Conservation (phyloP, 2,888 invertebrate species). For the Cheilosia vernalis region DNA sequence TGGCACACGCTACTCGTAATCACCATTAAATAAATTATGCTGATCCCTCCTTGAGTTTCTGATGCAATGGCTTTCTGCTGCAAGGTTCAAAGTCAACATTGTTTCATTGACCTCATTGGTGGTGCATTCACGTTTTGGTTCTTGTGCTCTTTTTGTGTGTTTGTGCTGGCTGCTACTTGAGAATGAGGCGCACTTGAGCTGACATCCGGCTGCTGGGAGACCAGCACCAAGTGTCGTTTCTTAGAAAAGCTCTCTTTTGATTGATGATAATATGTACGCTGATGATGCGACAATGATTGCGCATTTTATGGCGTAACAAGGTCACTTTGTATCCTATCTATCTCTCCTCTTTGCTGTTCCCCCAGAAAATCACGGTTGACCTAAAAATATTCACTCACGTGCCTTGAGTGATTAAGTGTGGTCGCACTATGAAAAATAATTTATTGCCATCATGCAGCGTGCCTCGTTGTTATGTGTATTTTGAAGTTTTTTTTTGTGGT, state of each 20-base stretch:
- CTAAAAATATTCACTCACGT: slow-evolving; percentile 56
- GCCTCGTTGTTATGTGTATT: slow-evolving; percentile 1
- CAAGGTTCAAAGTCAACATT: slow-evolving; percentile 76
- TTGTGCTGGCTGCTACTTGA: neutral
- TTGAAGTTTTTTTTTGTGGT: neutral
- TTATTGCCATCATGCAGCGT: slow-evolving; percentile 23
- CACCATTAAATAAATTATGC: slow-evolving; percentile 35
- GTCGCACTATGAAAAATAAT: slow-evolving; percentile 35
- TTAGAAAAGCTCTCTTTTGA: neutral
- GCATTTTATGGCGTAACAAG: slow-evolving; percentile 41
- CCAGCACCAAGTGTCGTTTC: slow-evolving; percentile 41
- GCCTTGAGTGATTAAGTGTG: slow-evolving; percentile 33
- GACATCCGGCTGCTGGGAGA: slow-evolving; percentile 62
- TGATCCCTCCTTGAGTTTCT: slow-evolving; percentile 13
- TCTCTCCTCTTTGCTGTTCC: slow-evolving; percentile 5
- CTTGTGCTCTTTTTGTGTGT: neutral
- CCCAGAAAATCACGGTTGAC: slow-evolving; percentile 43
- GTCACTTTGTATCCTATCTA: slow-evolving; percentile 19
- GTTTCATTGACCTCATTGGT: slow-evolving; percentile 76
- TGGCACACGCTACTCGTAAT: slow-evolving; percentile 52
- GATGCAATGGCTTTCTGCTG: slow-evolving; percentile 21
- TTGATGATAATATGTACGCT: neutral
- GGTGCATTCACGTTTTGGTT: slow-evolving; percentile 43
- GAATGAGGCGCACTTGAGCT: slow-evolving; percentile 8
- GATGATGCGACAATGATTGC: neutral